Percentiles rank a stretch among this genome's conserved stretches.
phyloP scores from a whole-genome alignment of 2,113 vertebrate genomes.

The Proterorhinus semilunaris region DNA sequence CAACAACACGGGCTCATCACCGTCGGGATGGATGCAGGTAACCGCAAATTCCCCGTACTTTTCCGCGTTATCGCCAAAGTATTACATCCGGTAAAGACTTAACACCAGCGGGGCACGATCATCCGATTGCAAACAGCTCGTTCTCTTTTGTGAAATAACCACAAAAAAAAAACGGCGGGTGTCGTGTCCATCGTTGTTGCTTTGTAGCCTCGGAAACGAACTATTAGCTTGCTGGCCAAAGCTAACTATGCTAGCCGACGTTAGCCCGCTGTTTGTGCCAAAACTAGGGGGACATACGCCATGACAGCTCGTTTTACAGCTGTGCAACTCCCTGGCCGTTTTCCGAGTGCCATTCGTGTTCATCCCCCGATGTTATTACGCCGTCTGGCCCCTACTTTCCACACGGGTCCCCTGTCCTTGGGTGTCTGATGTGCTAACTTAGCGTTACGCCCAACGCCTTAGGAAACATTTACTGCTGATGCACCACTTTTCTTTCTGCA shows the following conservation, averaged over 20 bases:
- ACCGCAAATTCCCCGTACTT: conserved; percentile 33
- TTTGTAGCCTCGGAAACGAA: conserved; percentile 42
- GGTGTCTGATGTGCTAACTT: conserved; percentile 27
- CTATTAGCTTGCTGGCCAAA: conserved; percentile 64
- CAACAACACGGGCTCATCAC: conserved; percentile 75
- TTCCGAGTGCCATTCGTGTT: not conserved
- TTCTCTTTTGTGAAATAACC: not conserved
- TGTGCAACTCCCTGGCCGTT: not conserved
- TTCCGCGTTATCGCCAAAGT: not conserved
- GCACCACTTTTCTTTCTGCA: conserved; percentile 35
- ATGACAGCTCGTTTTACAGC: conserved; percentile 32
- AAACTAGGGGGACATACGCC: conserved; percentile 4
- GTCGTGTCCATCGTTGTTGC: conserved; percentile 9
- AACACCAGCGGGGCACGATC: accelerated
- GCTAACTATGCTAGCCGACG: conserved; percentile 57
- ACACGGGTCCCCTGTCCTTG: conserved; percentile 5
- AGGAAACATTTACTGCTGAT: conserved; percentile 24
- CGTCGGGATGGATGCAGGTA: conserved; percentile 84
- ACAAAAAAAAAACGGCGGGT: conserved; percentile 2
- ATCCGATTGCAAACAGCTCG: not conserved
- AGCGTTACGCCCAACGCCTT: conserved; percentile 52
- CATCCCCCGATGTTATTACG: not conserved
- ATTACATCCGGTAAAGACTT: not conserved
- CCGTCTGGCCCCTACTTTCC: not conserved
- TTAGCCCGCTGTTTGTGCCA: conserved; percentile 36